A percentile compares a stretch with the other conserved stretches of the same genome.
phyloP scores from a whole-genome alignment of 2,888 invertebrate species.

The Horisme vitalbata region DNA sequence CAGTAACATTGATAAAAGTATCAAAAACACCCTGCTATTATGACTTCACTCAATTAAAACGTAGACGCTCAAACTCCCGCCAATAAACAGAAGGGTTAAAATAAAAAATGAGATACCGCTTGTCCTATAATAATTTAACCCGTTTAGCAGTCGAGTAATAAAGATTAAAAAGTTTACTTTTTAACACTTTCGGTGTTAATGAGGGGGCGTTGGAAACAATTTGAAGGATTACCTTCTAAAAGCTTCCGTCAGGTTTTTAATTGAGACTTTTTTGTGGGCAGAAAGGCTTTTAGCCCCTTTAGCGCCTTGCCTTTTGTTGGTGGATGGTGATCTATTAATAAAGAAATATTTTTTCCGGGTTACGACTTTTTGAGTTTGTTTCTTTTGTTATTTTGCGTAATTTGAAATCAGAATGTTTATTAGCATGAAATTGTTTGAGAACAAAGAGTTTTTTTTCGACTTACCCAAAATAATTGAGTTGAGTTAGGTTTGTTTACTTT shows the following conservation, averaged over 20 bases:
- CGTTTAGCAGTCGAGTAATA: conserved; percentile 81
- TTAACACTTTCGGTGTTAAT: conserved; percentile 83
- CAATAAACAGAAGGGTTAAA: conserved; percentile 76
- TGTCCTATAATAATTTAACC: conserved; percentile 80
- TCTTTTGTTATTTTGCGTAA: conserved; percentile 28
- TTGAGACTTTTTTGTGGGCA: conserved; percentile 81
- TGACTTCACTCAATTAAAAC: conserved; percentile 67
- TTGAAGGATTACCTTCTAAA: conserved; percentile 83
- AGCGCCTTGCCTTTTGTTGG: conserved; percentile 66
- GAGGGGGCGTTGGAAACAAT: conserved; percentile 83
- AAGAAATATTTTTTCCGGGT: conserved; percentile 58
- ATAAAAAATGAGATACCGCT: conserved; percentile 70
- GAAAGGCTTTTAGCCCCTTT: conserved; percentile 81
- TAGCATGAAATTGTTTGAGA: conserved; percentile 3
- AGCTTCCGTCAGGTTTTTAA: conserved; percentile 83
- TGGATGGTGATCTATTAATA: conserved; percentile 78
- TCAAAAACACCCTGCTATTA: conserved; percentile 65
- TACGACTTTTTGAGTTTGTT: conserved; percentile 40
- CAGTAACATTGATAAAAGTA: conserved; percentile 39
- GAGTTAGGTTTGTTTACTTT: no score
- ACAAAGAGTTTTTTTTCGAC: background rate
- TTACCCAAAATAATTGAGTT: no score
- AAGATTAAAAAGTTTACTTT: conserved; percentile 83
- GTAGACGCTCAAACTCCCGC: conserved; percentile 61
- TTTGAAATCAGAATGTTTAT: conserved; percentile 39